A percentile compares a stretch with the other conserved stretches of the same genome.
Evolutionary conservation across 2,797 vertebrate genomes (phyloP).

Genomic region (Crocodylus rhombifer): DNA sequence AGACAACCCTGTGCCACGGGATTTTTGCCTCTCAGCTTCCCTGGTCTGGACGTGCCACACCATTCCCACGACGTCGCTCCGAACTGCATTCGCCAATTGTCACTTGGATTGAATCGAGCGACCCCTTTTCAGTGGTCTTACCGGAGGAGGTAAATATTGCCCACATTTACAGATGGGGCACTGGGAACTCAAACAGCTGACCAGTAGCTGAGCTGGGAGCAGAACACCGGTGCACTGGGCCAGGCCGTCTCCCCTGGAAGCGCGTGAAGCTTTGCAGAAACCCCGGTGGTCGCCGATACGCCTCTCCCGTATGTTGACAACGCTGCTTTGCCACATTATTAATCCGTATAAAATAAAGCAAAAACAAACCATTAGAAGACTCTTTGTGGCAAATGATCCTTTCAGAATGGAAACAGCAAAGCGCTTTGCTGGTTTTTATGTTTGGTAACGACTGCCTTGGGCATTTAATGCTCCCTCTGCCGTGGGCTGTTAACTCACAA

Average conservation of each 20-base stretch:
- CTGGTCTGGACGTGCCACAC: neutral
- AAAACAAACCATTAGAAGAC: neutral
- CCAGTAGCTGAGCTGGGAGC: neutral
- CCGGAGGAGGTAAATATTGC: neutral
- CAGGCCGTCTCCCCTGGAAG: neutral
- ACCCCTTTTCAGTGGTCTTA: neutral
- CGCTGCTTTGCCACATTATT: neutral
- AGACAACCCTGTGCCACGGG: neutral
- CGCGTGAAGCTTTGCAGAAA: no score
- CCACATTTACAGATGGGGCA: neutral
- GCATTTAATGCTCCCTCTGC: neutral
- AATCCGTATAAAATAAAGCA: neutral
- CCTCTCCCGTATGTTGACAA: neutral
- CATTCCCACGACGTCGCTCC: neutral
- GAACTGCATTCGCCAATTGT: no score
- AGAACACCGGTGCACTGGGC: neutral
- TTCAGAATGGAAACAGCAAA: neutral
- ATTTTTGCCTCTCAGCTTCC: slow-evolving; percentile 31
- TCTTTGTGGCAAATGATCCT: neutral
- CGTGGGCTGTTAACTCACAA: neutral
- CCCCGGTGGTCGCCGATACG: no score
- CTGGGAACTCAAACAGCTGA: neutral
- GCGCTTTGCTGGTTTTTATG: neutral
- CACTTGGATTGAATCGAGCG: no score
- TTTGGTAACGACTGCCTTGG: neutral